A percentile compares a stretch with the other conserved stretches of the same genome.
Conservation (phyloP, 2,797 vertebrate species). For the Chaetophractus vellerosus region DNA sequence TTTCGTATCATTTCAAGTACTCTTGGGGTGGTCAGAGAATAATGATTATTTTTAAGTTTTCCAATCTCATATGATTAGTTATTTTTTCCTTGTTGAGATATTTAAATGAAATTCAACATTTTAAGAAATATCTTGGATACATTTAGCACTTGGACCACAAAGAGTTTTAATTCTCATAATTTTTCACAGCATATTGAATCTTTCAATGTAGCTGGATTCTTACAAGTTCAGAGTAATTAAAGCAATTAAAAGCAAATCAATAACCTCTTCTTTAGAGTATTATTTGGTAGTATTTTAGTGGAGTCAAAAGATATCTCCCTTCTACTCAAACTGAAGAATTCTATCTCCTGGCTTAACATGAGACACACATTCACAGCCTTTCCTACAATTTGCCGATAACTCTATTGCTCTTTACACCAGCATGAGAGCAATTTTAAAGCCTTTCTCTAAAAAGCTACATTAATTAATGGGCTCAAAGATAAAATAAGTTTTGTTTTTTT, state of each 20-base stretch:
- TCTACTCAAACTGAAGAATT: neutral
- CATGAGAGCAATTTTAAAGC: neutral
- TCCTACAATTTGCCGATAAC: neutral
- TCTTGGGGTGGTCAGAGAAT: neutral
- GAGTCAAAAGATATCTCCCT: neutral
- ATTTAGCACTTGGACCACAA: neutral
- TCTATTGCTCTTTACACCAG: neutral
- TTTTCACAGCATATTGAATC: constrained; percentile 48
- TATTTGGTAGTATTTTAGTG: neutral
- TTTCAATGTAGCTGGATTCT: constrained; percentile 50
- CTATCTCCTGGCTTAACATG: neutral
- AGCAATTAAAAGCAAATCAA: constrained; percentile 11
- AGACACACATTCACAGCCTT: neutral
- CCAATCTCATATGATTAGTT: neutral
- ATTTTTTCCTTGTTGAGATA: neutral
- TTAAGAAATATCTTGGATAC: constrained; percentile 51
- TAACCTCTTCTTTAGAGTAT: neutral
- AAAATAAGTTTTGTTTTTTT: neutral
- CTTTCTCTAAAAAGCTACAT: neutral
- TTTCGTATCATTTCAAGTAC: neutral
- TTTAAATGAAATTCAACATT: constrained; percentile 57
- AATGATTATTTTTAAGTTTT: neutral
- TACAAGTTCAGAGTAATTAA: constrained; percentile 35
- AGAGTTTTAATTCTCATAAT: constrained; percentile 25
- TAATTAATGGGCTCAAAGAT: neutral